Conservation (phyloP, 2,888 invertebrate genomes). For the Netelia fuscicornis region DNA sequence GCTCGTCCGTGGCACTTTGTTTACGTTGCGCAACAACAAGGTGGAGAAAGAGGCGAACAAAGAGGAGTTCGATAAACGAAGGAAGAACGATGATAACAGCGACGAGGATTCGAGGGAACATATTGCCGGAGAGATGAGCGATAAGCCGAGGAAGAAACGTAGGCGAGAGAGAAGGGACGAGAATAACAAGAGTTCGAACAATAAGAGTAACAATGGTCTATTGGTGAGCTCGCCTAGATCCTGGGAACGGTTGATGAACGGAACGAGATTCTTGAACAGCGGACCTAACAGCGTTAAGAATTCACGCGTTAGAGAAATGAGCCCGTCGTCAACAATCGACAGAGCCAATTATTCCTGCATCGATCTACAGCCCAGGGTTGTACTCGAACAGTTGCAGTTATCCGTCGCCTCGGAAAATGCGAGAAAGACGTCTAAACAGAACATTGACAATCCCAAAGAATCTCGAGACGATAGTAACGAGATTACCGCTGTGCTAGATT, state of each 20-base stretch:
- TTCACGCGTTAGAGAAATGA: constrained; percentile 55
- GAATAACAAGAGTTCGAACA: constrained; percentile 66
- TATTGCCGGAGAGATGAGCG: not conserved
- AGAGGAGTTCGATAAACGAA: not conserved
- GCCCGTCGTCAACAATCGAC: constrained; percentile 40
- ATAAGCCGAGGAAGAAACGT: constrained; percentile 39
- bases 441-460: not conserved
- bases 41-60: constrained; percentile 20
- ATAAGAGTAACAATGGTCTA: not conserved
- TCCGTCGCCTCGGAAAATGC: constrained; percentile 75
- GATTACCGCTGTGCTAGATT: constrained; percentile 80
- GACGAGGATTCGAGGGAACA: constrained; percentile 50
- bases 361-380: constrained; percentile 81
- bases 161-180: constrained; percentile 26
- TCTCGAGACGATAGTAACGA: constrained; percentile 72
- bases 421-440: constrained; percentile 37
- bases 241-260: constrained; percentile 65
- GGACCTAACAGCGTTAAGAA: constrained; percentile 36
- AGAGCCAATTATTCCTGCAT: not conserved
- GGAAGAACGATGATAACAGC: constrained; percentile 43
- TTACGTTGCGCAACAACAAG: not conserved
- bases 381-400: constrained; percentile 81
- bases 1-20: not conserved
- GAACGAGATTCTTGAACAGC: constrained; percentile 62
- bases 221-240: constrained; percentile 64